A percentile compares a stretch with the other conserved stretches of the same genome.
Evolutionary conservation across 2,113 vertebrate genomes (phyloP).

Genomic region (Himantopus leucocephalus): DNA sequence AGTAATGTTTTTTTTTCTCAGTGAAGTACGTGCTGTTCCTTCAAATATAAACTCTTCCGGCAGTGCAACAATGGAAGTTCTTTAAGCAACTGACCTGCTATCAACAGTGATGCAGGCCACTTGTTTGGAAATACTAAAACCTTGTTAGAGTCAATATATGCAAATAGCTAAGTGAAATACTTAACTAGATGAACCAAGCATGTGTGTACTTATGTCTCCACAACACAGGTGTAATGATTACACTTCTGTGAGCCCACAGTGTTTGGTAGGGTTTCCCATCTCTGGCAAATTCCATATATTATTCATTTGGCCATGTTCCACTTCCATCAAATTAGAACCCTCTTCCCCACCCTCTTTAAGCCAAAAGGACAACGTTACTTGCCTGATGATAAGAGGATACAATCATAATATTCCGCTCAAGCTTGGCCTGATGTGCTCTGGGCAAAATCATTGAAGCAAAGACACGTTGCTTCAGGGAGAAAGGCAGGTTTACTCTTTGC

Average conservation of each 20-base stretch:
- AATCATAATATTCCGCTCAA: background rate
- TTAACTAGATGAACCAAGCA: background rate
- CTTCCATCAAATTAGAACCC: background rate
- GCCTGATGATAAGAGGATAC: background rate
- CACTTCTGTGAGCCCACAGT: background rate
- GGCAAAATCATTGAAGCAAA: background rate
- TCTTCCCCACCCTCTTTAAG: background rate
- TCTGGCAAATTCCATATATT: background rate
- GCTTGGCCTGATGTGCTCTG: background rate
- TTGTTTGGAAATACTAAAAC: background rate
- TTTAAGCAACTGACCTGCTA: constrained; percentile 22
- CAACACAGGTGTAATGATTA: background rate
- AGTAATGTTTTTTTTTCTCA: background rate
- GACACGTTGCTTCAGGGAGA: background rate
- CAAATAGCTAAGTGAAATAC: background rate
- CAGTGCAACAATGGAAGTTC: background rate
- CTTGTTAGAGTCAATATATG: background rate
- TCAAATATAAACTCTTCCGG: background rate
- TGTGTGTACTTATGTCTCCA: background rate
- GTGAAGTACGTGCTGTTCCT: background rate
- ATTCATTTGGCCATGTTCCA: background rate
- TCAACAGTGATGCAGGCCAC: background rate
- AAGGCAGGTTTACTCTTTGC: background rate
- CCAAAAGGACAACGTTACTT: background rate
- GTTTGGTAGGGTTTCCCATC: background rate